Base-by-base conservation (phyloP, 2,113 vertebrate genomes). In the Lathamus discolor region DNA sequence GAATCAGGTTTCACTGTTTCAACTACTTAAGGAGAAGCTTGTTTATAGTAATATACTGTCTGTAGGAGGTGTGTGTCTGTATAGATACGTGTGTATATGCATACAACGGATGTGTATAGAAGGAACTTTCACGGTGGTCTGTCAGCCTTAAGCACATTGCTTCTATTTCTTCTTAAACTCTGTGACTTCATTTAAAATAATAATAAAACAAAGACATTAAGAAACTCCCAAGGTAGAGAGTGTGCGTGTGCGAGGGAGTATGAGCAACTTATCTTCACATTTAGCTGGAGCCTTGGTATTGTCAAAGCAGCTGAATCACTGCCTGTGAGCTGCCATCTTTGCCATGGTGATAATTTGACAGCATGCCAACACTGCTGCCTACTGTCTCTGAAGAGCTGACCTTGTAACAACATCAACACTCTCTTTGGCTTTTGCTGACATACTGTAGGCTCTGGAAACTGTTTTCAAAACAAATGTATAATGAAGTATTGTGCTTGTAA, bases 381-480 rank as follows among this genome's bases (percentile, higher is more conserved):
- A 39, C 83, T 29, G 69, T 95, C 91, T 96, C 96, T 96, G 95
- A 96, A 96, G 96, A 97, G 94, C 97, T 95, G 96, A 97, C 97
- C 97, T 97, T 96, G 95, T 97, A 97, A 95, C 94, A 97, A 92
- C 95, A 97, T 68, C 95, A 96, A 92, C 94, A 68, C 96, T 96
- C 97, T 91, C 86, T 91, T 67, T 81, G 96, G 93, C 90, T 96
- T 98, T 97, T 97, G 91, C 97, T 97, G 96, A 97, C 95, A 97
- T 83, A 63, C 86, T 96, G 75, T 83, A 83, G 92, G 97, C 94
- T 97, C 82, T 97, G 94, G 89, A 98, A 97, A 64, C 85, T 95
- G 91, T 97, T 97, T 97, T 97, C 89, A 97, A 98, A 98, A 97
- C 96, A 97, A 95, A 97, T 96, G 68, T n/a, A 88, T 95, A 97